Evolutionary conservation across 2,797 vertebrate genomes (phyloP).

Genomic region (Bovichtus variegatus): DNA sequence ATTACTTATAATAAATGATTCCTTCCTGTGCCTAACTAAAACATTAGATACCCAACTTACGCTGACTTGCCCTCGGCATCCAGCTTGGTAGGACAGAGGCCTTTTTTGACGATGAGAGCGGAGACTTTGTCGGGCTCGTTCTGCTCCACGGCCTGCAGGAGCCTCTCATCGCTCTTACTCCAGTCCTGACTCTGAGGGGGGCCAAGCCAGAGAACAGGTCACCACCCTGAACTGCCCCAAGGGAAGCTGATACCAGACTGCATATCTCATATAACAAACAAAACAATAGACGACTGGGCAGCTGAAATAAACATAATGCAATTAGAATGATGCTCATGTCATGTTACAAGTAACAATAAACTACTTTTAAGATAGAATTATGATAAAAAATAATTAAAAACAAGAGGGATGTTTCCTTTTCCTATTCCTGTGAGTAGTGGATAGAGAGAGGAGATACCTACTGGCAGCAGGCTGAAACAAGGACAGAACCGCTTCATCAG

Average conservation of each 20-base stretch:
- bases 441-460: slow-evolving; percentile 80
- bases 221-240: slow-evolving; percentile 12
- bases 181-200: slow-evolving; percentile 92
- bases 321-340: not conserved
- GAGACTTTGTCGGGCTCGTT: slow-evolving; percentile 94
- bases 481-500: slow-evolving; percentile 92
- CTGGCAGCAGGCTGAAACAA: slow-evolving; percentile 87
- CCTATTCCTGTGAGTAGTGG: not conserved
- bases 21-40: not conserved
- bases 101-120: slow-evolving; percentile 93
- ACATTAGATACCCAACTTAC: slow-evolving; percentile 84
- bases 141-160: slow-evolving; percentile 96
- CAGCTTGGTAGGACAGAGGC: slow-evolving; percentile 93
- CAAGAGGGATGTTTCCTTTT: not conserved
- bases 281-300: slow-evolving; percentile 13
- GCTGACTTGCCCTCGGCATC: slow-evolving; percentile 95
- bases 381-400: not conserved
- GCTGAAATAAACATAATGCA: slow-evolving; percentile 3
- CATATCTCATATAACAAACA: slow-evolving; percentile 24
- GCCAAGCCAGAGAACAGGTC: slow-evolving; percentile 56
- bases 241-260: slow-evolving; percentile 40
- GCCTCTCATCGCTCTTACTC: slow-evolving; percentile 95
- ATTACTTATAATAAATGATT: not conserved
- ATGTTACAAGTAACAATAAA: not conserved
- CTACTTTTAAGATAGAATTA: not conserved